Conservation (phyloP, 1,140 invertebrate species). For the Cotesia glomerata region DNA sequence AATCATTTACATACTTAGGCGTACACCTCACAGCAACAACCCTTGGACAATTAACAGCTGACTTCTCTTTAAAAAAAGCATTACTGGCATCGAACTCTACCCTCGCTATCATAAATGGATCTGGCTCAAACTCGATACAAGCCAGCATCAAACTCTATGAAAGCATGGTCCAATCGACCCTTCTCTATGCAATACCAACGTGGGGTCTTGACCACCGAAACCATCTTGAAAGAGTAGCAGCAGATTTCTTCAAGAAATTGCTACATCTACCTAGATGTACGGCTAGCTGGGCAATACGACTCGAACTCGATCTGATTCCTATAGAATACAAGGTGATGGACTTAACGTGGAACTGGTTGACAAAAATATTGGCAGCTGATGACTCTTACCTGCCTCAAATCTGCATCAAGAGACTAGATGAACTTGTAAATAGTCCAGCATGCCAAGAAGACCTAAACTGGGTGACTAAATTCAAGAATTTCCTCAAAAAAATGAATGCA, state of each 20-base stretch:
- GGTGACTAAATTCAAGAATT: slow-evolving; percentile 15
- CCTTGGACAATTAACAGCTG: background rate
- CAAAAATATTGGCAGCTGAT: slow-evolving; percentile 7
- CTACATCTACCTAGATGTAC: slow-evolving; percentile 11
- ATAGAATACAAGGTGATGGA: slow-evolving; percentile 10
- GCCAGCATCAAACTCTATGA: background rate
- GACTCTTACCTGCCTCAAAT: slow-evolving; percentile 6
- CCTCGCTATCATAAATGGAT: background rate
- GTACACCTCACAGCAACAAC: background rate
- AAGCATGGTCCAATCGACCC: slow-evolving; percentile 3
- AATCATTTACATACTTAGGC: background rate
- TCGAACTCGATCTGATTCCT: background rate
- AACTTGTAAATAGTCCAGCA: slow-evolving; percentile 9
- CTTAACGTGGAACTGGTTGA: slow-evolving; percentile 14
- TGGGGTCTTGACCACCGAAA: slow-evolving; percentile 4
- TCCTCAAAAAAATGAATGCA: slow-evolving; percentile 6
- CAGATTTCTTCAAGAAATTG: slow-evolving; percentile 7
- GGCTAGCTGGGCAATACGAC: background rate
- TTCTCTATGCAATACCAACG: slow-evolving; percentile 4
- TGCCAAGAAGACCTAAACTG: slow-evolving; percentile 5
- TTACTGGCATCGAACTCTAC: background rate
- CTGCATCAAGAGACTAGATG: slow-evolving; percentile 6
- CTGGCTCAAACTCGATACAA: background rate
- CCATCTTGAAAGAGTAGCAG: background rate
- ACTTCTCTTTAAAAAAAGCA: background rate